phyloP scores from a whole-genome alignment of 1,140 invertebrate genomes.

The Drosophila carrolli region DNA sequence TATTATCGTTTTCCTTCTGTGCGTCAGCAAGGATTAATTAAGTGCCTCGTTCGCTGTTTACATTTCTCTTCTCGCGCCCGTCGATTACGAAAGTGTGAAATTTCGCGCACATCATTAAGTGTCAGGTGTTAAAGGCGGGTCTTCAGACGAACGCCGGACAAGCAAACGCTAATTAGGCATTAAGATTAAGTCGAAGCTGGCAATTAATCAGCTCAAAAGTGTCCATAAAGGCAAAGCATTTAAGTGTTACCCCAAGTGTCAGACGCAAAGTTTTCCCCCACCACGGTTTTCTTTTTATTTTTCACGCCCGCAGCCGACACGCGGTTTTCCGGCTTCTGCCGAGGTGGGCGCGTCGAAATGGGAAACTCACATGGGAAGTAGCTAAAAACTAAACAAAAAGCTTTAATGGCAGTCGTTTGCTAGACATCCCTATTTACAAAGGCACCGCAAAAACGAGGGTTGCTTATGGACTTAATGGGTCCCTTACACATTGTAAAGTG shows the following conservation, averaged over 20 bases:
- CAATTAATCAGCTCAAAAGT: slow-evolving; percentile 70
- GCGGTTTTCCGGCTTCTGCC: slow-evolving; percentile 52
- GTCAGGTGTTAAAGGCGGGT: slow-evolving; percentile 8
- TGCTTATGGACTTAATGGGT: background rate
- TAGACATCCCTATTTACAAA: slow-evolving; percentile 44
- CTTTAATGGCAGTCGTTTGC: slow-evolving; percentile 48
- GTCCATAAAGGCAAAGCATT: slow-evolving; percentile 59
- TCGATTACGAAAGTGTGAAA: slow-evolving; percentile 59
- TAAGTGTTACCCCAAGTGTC: slow-evolving; percentile 30
- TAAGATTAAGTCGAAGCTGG: slow-evolving; percentile 38
- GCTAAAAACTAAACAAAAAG: slow-evolving; percentile 59
- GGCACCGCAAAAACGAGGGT: slow-evolving; percentile 9
- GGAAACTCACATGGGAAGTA: slow-evolving; percentile 35
- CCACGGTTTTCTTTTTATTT: slow-evolving; percentile 10
- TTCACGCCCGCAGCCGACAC: slow-evolving; percentile 44
- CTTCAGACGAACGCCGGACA: slow-evolving; percentile 22
- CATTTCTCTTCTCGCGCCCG: slow-evolving; percentile 13
- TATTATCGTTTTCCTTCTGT: slow-evolving; percentile 9
- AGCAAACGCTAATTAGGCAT: slow-evolving; percentile 58
- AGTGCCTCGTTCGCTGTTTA: slow-evolving; percentile 36
- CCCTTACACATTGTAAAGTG: no score
- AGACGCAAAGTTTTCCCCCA: slow-evolving; percentile 26
- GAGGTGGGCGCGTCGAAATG: slow-evolving; percentile 4
- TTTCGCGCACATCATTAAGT: slow-evolving; percentile 45
- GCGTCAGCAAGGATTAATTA: slow-evolving; percentile 45